Evolutionary conservation across 2,797 vertebrate genomes (phyloP).

Genomic region (Scarus forsteni): DNA sequence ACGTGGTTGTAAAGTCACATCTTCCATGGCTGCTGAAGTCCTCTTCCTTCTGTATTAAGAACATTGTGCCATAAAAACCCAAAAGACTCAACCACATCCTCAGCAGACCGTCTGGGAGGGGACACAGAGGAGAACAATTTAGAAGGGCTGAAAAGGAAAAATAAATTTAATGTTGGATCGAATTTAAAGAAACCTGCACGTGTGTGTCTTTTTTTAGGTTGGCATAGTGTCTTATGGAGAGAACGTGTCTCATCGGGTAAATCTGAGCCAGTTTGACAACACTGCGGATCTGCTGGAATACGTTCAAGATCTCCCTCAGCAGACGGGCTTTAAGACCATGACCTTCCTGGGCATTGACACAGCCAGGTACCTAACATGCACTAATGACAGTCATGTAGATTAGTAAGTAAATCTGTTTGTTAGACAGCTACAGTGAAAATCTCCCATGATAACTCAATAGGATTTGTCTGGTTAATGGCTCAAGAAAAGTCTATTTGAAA

Average conservation of each 20-base stretch:
- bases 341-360: slow-evolving; percentile 94
- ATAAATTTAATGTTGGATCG: slow-evolving; percentile 16
- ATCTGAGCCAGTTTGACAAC: slow-evolving; percentile 90
- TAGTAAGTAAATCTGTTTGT: too few species aligned
- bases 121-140: slow-evolving; percentile 14
- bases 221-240: slow-evolving; percentile 96
- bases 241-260: slow-evolving; percentile 92
- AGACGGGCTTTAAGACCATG: slow-evolving; percentile 89
- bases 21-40: slow-evolving; percentile 75
- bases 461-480: too few species aligned
- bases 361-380: slow-evolving; percentile 85
- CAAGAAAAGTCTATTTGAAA: too few species aligned
- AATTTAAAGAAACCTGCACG: slow-evolving; percentile 20
- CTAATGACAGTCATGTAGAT: too few species aligned
- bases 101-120: slow-evolving; percentile 51
- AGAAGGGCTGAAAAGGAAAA: slow-evolving; percentile 24
- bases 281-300: slow-evolving; percentile 83
- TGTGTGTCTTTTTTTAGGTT: slow-evolving; percentile 84
- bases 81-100: slow-evolving; percentile 69
- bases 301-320: slow-evolving; percentile 85
- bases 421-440: too few species aligned
- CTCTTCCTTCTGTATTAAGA: slow-evolving; percentile 67
- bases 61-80: slow-evolving; percentile 67
- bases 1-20: slow-evolving; percentile 72
- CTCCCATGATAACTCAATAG: too few species aligned